phyloP scores from a whole-genome alignment of 2,888 invertebrate genomes.

The Drosophila demipolita region DNA sequence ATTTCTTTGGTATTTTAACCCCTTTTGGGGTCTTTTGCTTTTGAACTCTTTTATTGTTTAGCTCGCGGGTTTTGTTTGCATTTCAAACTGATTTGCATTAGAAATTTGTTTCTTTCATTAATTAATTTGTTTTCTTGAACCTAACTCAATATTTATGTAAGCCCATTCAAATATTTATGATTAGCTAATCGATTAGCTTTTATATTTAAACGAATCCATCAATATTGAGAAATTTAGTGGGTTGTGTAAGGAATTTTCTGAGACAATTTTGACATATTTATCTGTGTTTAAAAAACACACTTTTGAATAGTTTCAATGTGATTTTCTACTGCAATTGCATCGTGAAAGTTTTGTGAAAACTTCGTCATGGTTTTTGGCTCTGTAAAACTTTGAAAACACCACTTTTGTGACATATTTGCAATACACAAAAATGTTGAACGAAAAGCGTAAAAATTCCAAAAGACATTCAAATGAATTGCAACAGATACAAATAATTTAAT shows the following conservation, averaged over 20 bases:
- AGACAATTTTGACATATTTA: not conserved
- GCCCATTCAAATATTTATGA: not conserved
- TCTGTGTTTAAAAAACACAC: not conserved
- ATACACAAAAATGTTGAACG: not conserved
- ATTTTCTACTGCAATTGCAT: not conserved
- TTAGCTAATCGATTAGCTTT: conserved; percentile 6
- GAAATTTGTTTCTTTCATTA: conserved; percentile 11
- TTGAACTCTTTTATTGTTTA: conserved; percentile 26
- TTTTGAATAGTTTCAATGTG: not conserved
- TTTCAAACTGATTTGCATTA: conserved; percentile 34
- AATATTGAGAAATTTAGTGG: not conserved
- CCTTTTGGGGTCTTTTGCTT: conserved; percentile 19
- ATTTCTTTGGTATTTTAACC: conserved; percentile 36
- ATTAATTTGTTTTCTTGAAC: conserved; percentile 6
- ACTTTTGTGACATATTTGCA: not conserved
- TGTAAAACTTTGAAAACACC: not conserved
- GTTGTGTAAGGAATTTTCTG: not conserved
- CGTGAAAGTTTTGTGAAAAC: not conserved
- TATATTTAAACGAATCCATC: not conserved
- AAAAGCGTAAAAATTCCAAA: not conserved
- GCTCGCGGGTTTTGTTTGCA: conserved; percentile 15
- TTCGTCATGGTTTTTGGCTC: not conserved
- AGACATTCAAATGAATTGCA: not conserved
- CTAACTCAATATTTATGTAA: not conserved
- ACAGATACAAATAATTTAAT: not conserved